Base-by-base conservation (phyloP, 2,888 invertebrate genomes). In the Ctenicera cuprea region DNA sequence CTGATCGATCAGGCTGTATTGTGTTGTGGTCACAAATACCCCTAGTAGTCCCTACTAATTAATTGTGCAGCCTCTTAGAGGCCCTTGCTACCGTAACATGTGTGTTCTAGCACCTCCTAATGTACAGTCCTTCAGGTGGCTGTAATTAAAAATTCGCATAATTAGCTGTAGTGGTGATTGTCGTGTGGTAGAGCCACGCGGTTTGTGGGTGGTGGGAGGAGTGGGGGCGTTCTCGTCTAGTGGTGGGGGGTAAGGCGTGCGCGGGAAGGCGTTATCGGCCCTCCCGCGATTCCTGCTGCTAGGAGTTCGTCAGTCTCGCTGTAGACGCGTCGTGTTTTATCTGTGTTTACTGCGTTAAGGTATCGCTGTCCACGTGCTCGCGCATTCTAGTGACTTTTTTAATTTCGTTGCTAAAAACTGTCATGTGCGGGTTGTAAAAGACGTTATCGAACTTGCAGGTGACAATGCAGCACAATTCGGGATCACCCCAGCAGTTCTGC, bases 401-500 rank as follows among this genome's bases (percentile, higher is more conserved):
- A 52, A 61, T 73, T 70, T 50, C 48, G 20, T 68, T 59, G 20
- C 12, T 5, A 20, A 68, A 26, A 67, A 68, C 61, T 68, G 43
- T n/a, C 43, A 81, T 84, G 83, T 80, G 81, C 71, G 80, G 80
- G 78, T 81, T 80, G 79, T 82, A 79, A 79, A 78, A 77, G 65
- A 63, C 68, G 48, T 73, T 78, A 78, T 80, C 78, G 81, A 81
- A 84, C 81, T 85, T 84, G 74, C 82, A 84, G 85, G 84, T 84
- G 78, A 81, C 79, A 70, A 87, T 86, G 87, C 89, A 89, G 85
- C 89, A 89, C 86, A 86, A 87, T 59, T 87, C 89, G 75, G 88
- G 88, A 80, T 89, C 89, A 74, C 93, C 93, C 85, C 95, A 95
- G 89, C 95, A 96, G 87, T 96, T 96, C 88, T 96, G 96, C 87